Base-by-base conservation (phyloP, 53 echinoderm and acorn worm species). In the Holothuria scabra region DNA sequence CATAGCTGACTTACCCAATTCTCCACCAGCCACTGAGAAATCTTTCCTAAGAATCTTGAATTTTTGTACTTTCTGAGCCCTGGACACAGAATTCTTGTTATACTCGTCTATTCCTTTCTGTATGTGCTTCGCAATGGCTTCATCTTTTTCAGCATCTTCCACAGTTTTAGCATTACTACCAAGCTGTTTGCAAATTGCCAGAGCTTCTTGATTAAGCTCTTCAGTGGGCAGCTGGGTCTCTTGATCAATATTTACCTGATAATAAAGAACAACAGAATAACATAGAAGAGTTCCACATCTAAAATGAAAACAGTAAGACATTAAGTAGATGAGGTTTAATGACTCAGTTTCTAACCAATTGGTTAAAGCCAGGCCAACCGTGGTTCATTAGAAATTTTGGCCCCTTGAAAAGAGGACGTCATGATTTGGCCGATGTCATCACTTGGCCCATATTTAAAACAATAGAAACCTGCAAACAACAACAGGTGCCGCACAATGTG, bases 51-150 rank as follows among this genome's bases (percentile, higher is more conserved):
- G 49, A 16, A 97, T 90, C 55, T 70, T 82, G 46, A 60, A 97
- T 72, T 94, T 97, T 82, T 97, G 92, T 8, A 97, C 85, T 59
- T 88, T 91, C 84, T 97, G 97, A 46, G 97, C 94, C 49, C 94
- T 88, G 1, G 94, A 94, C 12, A 84, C 59, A 5, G 96, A 90
- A 23, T 82, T 30, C 65, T 91, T 94, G 79, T 96, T 96, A 85
- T 96, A 91, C 25, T 79, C 66, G 22, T 93, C 91, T 12, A 93
- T 65, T 16, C 88, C 91, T 46, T 84, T 78, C 83, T 92, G 87
- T 46, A 85, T 76, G 60, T 66, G 63, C 18, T 86, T 67, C 48
- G 69, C 61, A 24, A 94, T 86, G 35, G 84, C 71, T 29, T 94
- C 94, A 52, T 94, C 94, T 23, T 55, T 75, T 57, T 88, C 81